Evolutionary conservation across 2,797 vertebrate species (phyloP).

Genomic region (Chelon labrosus): DNA sequence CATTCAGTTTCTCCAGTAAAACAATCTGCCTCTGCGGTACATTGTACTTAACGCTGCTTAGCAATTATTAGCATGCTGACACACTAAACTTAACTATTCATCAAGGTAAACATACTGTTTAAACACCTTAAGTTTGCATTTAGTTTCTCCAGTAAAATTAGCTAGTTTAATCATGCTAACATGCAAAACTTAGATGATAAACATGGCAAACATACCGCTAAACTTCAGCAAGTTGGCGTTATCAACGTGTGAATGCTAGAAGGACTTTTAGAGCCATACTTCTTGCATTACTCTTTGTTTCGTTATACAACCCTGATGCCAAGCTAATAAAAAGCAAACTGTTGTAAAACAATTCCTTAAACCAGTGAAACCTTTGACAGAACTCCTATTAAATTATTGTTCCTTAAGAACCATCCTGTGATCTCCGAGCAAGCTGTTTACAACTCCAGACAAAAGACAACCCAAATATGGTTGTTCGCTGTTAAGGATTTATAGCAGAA

Average conservation of each 20-base stretch:
- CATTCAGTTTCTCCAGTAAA: too few relatives aligned
- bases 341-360: background rate
- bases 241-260: background rate
- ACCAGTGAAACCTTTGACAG: conserved; percentile 3
- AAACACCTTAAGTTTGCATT: too few relatives aligned
- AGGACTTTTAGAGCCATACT: background rate
- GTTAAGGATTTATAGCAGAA: conserved; percentile 40
- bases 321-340: background rate
- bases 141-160: too few relatives aligned
- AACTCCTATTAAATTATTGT: background rate
- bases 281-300: background rate
- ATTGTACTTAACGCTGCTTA: background rate
- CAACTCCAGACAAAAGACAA: conserved; percentile 36
- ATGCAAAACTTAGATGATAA: background rate
- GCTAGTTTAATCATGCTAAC: background rate
- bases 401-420: conserved; percentile 10
- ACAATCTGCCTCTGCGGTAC: background rate
- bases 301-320: background rate
- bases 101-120: too few relatives aligned
- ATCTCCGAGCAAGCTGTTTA: conserved; percentile 41
- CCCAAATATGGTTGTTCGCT: conserved; percentile 26
- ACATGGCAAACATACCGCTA: background rate
- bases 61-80: background rate
- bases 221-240: background rate
- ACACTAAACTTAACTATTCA: background rate